These are phyloP conservation scores for Ramazzottius varieornatus DNA, from an alignment of 2,888 invertebrate species.

Conservation along the genomic window DNA sequence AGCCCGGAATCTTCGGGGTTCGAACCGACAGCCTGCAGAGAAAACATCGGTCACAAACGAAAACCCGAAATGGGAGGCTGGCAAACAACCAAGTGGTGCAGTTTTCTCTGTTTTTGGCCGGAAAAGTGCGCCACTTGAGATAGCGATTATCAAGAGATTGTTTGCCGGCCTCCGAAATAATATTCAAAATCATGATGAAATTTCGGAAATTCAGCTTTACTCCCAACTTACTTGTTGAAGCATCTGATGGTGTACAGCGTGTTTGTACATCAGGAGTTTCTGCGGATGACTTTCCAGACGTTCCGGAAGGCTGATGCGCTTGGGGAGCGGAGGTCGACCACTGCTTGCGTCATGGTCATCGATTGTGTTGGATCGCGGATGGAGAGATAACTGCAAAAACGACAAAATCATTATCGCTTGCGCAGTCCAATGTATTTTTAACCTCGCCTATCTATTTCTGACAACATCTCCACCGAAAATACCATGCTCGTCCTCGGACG, in stretches of 20 bases:
- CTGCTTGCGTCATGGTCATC: slow-evolving; percentile 12
- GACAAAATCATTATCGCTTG: not conserved
- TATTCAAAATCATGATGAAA: no score
- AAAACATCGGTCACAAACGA: not conserved
- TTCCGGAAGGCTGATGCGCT: slow-evolving; percentile 19
- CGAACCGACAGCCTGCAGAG: slow-evolving; percentile 3
- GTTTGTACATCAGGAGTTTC: slow-evolving; percentile 17
- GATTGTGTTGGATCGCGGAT: slow-evolving; percentile 13
- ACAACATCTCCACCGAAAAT: no score
- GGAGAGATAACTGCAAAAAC: slow-evolving; percentile 16
- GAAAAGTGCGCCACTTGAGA: no score
- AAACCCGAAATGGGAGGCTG: no score
- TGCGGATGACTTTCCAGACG: slow-evolving; percentile 18
- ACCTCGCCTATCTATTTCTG: no score
- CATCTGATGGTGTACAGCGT: slow-evolving; percentile 17
- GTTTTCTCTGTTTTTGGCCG: no score
- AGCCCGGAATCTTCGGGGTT: slow-evolving; percentile 9
- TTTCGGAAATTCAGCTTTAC: not conserved
- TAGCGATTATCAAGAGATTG: no score
- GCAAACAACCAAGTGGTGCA: no score
- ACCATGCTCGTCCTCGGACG: no score
- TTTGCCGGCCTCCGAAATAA: no score
- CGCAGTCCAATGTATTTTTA: no score
- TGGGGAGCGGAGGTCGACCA: slow-evolving; percentile 15
- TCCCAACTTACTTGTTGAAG: not conserved